Conservation (phyloP, 2,888 invertebrate species). For the Quadroppia sp. region DNA sequence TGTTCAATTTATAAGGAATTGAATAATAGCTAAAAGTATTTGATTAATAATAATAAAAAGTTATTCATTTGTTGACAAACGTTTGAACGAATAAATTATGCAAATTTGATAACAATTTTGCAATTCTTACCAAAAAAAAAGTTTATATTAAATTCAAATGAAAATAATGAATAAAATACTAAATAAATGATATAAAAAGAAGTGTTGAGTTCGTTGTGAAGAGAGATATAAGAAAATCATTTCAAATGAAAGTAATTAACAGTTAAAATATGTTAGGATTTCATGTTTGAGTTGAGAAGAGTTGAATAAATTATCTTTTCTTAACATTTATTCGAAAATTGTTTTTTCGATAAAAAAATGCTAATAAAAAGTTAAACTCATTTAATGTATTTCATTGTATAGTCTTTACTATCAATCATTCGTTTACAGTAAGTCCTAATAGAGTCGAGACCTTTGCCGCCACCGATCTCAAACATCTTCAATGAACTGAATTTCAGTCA, state of each 20-base stretch:
- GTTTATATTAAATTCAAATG: background rate
- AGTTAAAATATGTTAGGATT: conserved; percentile 12
- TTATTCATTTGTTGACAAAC: background rate
- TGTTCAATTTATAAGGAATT: background rate
- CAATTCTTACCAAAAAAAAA: background rate
- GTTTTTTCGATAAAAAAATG: background rate
- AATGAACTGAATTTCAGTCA: too few relatives aligned
- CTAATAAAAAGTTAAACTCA: conserved; percentile 7
- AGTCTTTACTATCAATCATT: background rate
- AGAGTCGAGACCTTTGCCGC: too few relatives aligned
- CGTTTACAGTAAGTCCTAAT: too few relatives aligned
- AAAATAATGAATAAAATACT: background rate
- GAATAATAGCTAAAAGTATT: background rate
- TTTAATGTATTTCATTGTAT: conserved; percentile 15
- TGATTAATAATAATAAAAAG: background rate
- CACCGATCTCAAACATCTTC: too few relatives aligned
- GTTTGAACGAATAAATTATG: background rate
- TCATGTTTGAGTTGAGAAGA: background rate
- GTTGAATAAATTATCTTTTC: conserved; percentile 29
- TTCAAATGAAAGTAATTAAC: conserved; percentile 26
- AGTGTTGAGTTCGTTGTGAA: background rate
- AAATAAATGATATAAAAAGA: background rate
- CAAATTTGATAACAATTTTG: background rate
- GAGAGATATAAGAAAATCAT: background rate
- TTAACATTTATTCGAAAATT: conserved; percentile 21